Conservation (phyloP, 2,113 vertebrate genomes). For the Amphilophus citrinellus region DNA sequence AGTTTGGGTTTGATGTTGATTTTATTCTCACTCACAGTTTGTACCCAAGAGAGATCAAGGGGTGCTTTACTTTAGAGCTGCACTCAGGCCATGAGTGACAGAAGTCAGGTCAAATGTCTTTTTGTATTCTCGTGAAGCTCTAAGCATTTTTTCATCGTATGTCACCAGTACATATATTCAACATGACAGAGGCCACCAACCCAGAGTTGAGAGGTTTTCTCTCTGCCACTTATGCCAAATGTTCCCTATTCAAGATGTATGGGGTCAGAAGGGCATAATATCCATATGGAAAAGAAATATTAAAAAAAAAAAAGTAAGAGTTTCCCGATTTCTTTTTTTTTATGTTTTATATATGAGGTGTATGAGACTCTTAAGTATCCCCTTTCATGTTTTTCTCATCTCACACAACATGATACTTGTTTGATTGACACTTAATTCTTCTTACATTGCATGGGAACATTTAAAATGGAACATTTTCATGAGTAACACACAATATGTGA, state of each 20-base stretch:
- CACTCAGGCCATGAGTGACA: constrained; percentile 54
- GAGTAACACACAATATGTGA: too few relatives aligned
- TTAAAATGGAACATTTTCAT: too few relatives aligned
- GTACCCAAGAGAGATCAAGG: not conserved
- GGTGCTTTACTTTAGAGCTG: constrained; percentile 29
- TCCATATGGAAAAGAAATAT: not conserved
- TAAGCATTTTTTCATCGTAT: constrained; percentile 66
- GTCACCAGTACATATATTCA: constrained; percentile 64
- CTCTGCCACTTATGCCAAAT: constrained; percentile 64
- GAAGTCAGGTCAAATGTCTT: constrained; percentile 72
- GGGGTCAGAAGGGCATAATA: constrained; percentile 34
- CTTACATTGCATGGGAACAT: too few relatives aligned
- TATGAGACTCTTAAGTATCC: not conserved
- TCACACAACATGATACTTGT: too few relatives aligned
- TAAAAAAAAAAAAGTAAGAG: not conserved
- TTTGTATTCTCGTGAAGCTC: constrained; percentile 19
- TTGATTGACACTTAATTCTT: too few relatives aligned
- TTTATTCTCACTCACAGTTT: not conserved
- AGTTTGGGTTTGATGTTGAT: not conserved
- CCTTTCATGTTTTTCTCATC: not conserved
- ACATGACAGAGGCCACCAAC: constrained; percentile 72
- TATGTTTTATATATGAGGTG: not conserved
- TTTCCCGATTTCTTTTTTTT: not conserved
- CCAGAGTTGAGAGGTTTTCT: constrained; percentile 52
- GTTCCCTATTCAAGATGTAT: constrained; percentile 17